phyloP scores from a whole-genome alignment of 1,140 invertebrate genomes.

The Stegodyphus mimosarum region DNA sequence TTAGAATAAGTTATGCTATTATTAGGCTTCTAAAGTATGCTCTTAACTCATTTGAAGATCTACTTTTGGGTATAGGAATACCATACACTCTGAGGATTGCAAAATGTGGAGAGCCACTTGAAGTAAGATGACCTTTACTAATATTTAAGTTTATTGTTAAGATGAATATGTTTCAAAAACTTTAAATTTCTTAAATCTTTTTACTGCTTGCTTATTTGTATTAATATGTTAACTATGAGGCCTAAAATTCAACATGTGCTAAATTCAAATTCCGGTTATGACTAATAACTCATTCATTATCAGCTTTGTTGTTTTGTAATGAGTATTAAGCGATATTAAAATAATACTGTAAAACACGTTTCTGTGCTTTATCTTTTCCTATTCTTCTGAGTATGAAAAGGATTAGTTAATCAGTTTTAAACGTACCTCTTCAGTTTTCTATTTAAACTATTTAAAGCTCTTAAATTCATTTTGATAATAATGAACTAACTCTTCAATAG shows the following conservation, averaged over 20 bases:
- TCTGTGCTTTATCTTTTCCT: too few relatives aligned
- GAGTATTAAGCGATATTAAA: too few relatives aligned
- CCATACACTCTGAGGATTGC: slow-evolving; percentile 71
- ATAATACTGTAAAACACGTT: too few relatives aligned
- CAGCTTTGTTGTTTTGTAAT: too few relatives aligned
- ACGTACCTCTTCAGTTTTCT: too few relatives aligned
- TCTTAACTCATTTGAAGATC: slow-evolving; percentile 66
- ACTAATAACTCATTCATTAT: too few relatives aligned
- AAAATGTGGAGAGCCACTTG: slow-evolving; percentile 59
- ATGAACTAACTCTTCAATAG: too few relatives aligned
- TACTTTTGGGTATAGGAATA: slow-evolving; percentile 73
- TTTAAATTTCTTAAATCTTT: not conserved
- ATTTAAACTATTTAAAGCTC: too few relatives aligned
- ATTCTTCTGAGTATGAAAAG: too few relatives aligned
- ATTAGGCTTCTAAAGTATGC: not conserved
- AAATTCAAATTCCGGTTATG: not conserved
- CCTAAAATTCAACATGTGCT: not conserved
- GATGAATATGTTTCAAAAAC: not conserved
- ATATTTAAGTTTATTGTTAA: not conserved
- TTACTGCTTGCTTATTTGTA: not conserved
- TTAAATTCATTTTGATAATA: too few relatives aligned
- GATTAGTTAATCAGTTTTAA: too few relatives aligned
- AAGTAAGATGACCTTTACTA: slow-evolving; percentile 20
- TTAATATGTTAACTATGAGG: not conserved
- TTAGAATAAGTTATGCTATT: not conserved